Evolutionary conservation across 2,888 invertebrate species (phyloP).

Genomic region (Lycia hirtaria): DNA sequence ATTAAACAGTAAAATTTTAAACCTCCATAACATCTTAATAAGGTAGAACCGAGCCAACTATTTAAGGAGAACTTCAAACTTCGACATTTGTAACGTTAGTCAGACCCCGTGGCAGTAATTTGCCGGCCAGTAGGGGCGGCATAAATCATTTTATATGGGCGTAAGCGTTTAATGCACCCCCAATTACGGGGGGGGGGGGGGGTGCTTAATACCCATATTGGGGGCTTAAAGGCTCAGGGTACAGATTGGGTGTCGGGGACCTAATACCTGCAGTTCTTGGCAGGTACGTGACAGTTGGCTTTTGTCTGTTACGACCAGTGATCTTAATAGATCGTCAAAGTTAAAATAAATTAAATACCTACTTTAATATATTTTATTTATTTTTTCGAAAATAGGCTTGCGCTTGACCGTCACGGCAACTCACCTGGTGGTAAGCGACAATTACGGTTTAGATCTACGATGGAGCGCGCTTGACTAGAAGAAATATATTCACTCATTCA

Average conservation of each 20-base stretch:
- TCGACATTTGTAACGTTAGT: constrained; percentile 22
- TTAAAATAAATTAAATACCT: no score
- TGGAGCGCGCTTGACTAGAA: background rate
- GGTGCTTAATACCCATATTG: constrained; percentile 56
- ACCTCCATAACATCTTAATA: background rate
- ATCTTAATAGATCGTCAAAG: background rate
- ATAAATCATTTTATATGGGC: constrained; percentile 74
- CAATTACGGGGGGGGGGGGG: constrained; percentile 64
- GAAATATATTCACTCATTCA: background rate
- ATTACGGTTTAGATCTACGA: no score
- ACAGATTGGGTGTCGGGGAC: constrained; percentile 24
- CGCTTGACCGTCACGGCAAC: no score
- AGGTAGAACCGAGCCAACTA: background rate
- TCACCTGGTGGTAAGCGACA: no score
- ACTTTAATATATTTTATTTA: no score
- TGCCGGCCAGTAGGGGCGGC: constrained; percentile 49
- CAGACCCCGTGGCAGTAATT: constrained; percentile 33
- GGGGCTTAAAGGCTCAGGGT: constrained; percentile 43
- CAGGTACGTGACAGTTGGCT: background rate
- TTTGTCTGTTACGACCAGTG: background rate
- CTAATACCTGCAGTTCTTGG: constrained; percentile 20
- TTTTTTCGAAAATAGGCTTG: no score
- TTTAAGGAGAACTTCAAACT: constrained; percentile 10
- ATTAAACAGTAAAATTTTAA: background rate
- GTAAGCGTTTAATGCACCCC: constrained; percentile 69